phyloP scores from a whole-genome alignment of 2,113 vertebrate species.

The Rhinoptilus africanus region DNA sequence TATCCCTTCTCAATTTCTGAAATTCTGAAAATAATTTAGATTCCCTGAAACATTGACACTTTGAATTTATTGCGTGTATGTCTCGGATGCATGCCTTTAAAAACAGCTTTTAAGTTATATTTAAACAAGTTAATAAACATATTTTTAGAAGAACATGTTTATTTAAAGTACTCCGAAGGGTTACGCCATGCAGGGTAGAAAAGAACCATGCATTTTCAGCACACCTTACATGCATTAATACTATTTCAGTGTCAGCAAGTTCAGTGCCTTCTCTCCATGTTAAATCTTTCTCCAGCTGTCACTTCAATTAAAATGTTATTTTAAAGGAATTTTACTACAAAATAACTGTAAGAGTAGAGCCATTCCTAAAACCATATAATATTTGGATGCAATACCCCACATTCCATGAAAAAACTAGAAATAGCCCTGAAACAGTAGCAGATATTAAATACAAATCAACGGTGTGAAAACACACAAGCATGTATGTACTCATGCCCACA shows the following conservation, averaged over 20 bases:
- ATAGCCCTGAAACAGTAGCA: neutral
- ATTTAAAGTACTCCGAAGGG: neutral
- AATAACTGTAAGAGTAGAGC: neutral
- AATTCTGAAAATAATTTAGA: slow-evolving; percentile 86
- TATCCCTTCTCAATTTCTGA: slow-evolving; percentile 82
- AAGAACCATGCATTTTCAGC: neutral
- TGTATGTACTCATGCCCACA: neutral
- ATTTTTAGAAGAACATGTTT: neutral
- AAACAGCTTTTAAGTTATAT: slow-evolving; percentile 10
- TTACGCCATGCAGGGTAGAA: neutral
- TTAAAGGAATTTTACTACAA: neutral
- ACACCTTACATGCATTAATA: neutral
- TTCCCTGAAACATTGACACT: slow-evolving; percentile 76
- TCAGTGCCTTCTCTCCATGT: neutral
- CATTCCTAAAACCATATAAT: neutral
- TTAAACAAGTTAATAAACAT: neutral
- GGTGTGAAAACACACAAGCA: neutral
- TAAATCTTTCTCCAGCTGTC: neutral
- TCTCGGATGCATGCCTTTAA: slow-evolving; percentile 57
- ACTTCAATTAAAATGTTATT: neutral
- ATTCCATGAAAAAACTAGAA: neutral
- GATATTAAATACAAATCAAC: neutral
- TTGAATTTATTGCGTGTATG: slow-evolving; percentile 23
- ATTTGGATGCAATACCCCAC: neutral
- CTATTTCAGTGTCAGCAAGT: neutral